phyloP scores from a whole-genome alignment of 1,140 invertebrate species.

The Drosophila melanogaster region Release_6_plus_ISO1_MT NT_037436.4:5450501-5451000 shows the following conservation, averaged over 20 bases:
- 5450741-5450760: constrained; percentile 18
- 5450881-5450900: constrained; percentile 40
- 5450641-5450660: constrained; percentile 82
- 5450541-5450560: constrained; percentile 63
- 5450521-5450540: constrained; percentile 73
- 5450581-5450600: constrained; percentile 23
- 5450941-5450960: constrained; percentile 62
- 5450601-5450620: constrained; percentile 10
- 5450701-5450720: constrained; percentile 56
- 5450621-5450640: constrained; percentile 60
- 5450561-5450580: constrained; percentile 25
- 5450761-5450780: constrained; percentile 31
- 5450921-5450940: constrained; percentile 69
- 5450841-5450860: constrained; percentile 76
- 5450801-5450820: constrained; percentile 45
- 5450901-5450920: constrained; percentile 11
- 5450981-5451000: constrained; percentile 57
- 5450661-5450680: constrained; percentile 83
- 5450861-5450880: constrained; percentile 43
- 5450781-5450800: constrained; percentile 11
- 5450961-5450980: constrained; percentile 74
- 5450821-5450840: constrained; percentile 82
- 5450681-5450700: constrained; percentile 80
- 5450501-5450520: constrained; percentile 23
- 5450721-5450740: constrained; percentile 36